Base-by-base conservation (phyloP, 2,113 vertebrate species). In the Syrmaticus mikado region DNA sequence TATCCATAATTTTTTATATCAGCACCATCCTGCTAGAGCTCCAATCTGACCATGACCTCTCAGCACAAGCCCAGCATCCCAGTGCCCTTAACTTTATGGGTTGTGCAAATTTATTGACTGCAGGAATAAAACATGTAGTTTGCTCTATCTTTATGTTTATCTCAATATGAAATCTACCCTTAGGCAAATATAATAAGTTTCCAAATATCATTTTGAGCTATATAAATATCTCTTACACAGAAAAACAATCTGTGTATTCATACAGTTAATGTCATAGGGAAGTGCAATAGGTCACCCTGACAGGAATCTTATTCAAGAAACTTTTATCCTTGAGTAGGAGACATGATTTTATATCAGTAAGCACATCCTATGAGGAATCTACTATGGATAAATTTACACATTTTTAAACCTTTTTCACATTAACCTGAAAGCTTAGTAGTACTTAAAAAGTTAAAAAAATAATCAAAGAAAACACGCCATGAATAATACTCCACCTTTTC, bases 191-290 rank as follows among this genome's bases (percentile, higher is more conserved):
- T 73, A 84, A 28, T 58, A 74, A 78, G 84, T 82, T 45, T 89
- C 25, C 62, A 90, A 90, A 89, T 70, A 48, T 27, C n/a, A 68
- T 89, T 53, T 82, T 84, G 48, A 89, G 34, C 62, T 84, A 66
- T 81, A 93, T 82, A 87, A 93, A 79, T 93, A 89, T 36, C 32
- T 92, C 66, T 66, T 68, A 62, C 30, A 53, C 24, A 58, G 74
- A 85, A 95, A 53, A 87, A 85, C n/a, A 22, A 58, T 82, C 48
- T 41, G 6, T 76, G 12, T 87, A 92, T 92, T 93, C 66, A 92
- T 28, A 34, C 74, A 75, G 38, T 72, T 86, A 90, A 76, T 92
- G 20, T 76, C 58, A 82, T 41, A 87, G 50, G 79, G 28, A 73
- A 58, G 19, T 70, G 11, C 65, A 89, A 79, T 48, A 84, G 30